Conservation (phyloP, 2,113 vertebrate genomes). For the Ammodytes dubius region DNA sequence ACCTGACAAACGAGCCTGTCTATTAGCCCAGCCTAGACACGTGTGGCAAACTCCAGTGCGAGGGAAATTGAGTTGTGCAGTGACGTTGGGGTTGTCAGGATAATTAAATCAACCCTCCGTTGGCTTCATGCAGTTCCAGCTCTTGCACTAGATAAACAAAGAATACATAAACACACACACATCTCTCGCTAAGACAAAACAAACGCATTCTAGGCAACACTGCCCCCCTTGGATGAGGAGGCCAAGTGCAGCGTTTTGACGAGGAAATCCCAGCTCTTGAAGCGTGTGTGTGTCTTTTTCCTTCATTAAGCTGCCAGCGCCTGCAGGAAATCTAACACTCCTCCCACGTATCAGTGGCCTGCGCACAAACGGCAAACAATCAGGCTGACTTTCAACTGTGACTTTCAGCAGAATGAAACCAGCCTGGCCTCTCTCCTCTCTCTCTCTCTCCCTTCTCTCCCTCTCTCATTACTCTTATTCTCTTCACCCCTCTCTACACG, state of each 20-base stretch:
- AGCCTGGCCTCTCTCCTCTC: conserved; percentile 27
- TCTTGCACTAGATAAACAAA: conserved; percentile 64
- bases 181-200: not conserved
- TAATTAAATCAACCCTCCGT: conserved; percentile 70
- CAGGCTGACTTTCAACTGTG: conserved; percentile 79
- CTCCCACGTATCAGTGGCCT: conserved; percentile 58
- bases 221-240: conserved; percentile 76
- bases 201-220: conserved; percentile 25
- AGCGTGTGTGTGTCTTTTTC: conserved; percentile 64
- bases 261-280: conserved; percentile 62
- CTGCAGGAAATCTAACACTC: conserved; percentile 74
- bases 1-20: conserved; percentile 59
- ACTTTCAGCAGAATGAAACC: conserved; percentile 78
- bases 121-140: conserved; percentile 56
- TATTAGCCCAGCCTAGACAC: conserved; percentile 49
- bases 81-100: conserved; percentile 44
- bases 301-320: conserved; percentile 74
- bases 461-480: not conserved
- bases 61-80: conserved; percentile 51
- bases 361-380: conserved; percentile 77
- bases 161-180: not conserved
- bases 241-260: conserved; percentile 43
- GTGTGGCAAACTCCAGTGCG: conserved; percentile 16
- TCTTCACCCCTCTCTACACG: conserved; percentile 32
- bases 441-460: not conserved